These are phyloP conservation scores for Phalangium opilio DNA, from an alignment of 2,888 invertebrate genomes.

Conservation along the genomic window DNA sequence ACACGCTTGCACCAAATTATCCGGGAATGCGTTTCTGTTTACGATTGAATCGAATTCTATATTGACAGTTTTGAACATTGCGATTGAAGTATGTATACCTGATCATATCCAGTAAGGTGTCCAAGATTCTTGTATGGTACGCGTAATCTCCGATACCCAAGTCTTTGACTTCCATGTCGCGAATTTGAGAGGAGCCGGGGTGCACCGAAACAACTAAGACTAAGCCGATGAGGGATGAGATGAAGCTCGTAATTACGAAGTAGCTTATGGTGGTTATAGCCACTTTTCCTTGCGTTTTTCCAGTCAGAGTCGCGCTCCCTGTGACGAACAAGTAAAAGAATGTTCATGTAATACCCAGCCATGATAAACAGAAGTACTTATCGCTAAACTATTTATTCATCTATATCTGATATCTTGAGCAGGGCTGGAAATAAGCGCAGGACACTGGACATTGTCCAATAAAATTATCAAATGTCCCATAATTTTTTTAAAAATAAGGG, in stretches of 20 bases:
- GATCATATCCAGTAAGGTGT: slow-evolving; percentile 75
- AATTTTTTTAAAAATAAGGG: too few relatives aligned
- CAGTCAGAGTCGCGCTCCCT: slow-evolving; percentile 20
- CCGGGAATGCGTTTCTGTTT: slow-evolving; percentile 72
- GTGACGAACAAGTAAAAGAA: too few relatives aligned
- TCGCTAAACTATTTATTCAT: too few relatives aligned
- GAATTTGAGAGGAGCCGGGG: slow-evolving; percentile 49
- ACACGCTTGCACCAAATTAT: slow-evolving; percentile 69
- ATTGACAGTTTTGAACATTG: slow-evolving; percentile 21
- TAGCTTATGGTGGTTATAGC: slow-evolving; percentile 61
- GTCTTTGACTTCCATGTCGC: not conserved
- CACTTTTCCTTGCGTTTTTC: slow-evolving; percentile 48
- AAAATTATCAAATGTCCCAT: too few relatives aligned
- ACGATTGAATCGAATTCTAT: slow-evolving; percentile 4
- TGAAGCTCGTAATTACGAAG: slow-evolving; percentile 61
- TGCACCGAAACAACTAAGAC: slow-evolving; percentile 53
- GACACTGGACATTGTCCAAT: too few relatives aligned
- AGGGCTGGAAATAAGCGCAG: too few relatives aligned
- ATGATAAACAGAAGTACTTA: too few relatives aligned
- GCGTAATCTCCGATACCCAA: slow-evolving; percentile 35
- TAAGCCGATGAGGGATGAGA: slow-evolving; percentile 63
- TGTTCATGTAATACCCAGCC: too few relatives aligned
- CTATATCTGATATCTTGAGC: too few relatives aligned
- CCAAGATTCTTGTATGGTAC: slow-evolving; percentile 45
- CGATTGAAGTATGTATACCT: slow-evolving; percentile 40